Evolutionary conservation across 2,113 vertebrate species (phyloP).

Genomic region (Pithys albifrons): DNA sequence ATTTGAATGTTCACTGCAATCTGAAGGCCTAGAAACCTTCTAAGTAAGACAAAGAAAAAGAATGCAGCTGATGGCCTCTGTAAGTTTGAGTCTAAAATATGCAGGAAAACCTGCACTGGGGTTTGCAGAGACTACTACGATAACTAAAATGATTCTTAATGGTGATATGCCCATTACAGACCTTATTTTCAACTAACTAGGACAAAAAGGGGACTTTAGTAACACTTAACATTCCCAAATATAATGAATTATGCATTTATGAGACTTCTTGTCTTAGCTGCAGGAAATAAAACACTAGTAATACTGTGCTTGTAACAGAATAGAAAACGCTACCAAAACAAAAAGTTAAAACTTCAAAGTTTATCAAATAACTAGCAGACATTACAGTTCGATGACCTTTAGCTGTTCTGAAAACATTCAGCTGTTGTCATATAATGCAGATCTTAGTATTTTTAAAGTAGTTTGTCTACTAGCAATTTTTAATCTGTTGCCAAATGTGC

Average conservation of each 20-base stretch:
- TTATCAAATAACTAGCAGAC: constrained; percentile 76
- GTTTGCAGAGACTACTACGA: background rate
- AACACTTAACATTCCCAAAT: background rate
- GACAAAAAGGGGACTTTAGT: background rate
- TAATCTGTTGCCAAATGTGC: constrained; percentile 77
- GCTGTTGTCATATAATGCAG: constrained; percentile 71
- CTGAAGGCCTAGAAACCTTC: constrained; percentile 39
- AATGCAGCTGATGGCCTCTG: background rate
- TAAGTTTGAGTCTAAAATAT: background rate
- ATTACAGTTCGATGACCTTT: constrained; percentile 68
- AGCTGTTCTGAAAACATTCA: constrained; percentile 75
- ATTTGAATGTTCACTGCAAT: constrained; percentile 37
- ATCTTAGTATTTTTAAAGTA: constrained; percentile 72
- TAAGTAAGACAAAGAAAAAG: background rate
- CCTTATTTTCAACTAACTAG: background rate
- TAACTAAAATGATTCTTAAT: background rate
- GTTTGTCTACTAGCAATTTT: constrained; percentile 74
- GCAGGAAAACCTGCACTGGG: background rate
- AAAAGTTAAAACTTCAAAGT: constrained; percentile 75
- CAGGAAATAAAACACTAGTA: constrained; percentile 32
- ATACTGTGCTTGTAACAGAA: constrained; percentile 36
- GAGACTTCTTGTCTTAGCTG: background rate
- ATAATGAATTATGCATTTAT: background rate
- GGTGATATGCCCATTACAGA: background rate
- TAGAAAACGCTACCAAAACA: constrained; percentile 48